Conservation (phyloP, 2,888 invertebrate genomes). For the Podotricha telesiphe region DNA sequence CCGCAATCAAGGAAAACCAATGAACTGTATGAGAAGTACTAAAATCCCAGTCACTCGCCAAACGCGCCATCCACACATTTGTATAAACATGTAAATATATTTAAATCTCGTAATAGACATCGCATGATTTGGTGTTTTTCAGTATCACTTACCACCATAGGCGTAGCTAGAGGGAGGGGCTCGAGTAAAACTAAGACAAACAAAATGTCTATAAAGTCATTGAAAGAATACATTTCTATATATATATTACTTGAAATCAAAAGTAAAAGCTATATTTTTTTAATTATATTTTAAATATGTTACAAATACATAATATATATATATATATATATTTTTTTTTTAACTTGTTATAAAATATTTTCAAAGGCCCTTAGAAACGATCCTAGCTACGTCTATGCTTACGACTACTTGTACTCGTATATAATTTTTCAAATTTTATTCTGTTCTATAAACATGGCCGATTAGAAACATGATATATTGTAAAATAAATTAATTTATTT, state of each 20-base stretch:
- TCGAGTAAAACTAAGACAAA: neutral
- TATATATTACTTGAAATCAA: too few relatives aligned
- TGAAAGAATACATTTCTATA: neutral
- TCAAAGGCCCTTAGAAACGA: neutral
- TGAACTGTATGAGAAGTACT: constrained; percentile 62
- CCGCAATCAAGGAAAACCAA: constrained; percentile 33
- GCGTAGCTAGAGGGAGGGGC: constrained; percentile 17
- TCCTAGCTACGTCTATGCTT: constrained; percentile 41
- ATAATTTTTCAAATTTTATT: constrained; percentile 42
- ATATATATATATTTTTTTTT: too few relatives aligned
- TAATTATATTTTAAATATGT: too few relatives aligned
- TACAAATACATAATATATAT: too few relatives aligned
- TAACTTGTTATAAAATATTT: too few relatives aligned
- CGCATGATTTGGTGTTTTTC: constrained; percentile 48
- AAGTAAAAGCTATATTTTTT: too few relatives aligned
- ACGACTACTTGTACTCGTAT: constrained; percentile 50
- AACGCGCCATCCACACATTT: constrained; percentile 40
- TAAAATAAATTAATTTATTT: neutral
- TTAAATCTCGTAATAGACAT: constrained; percentile 48
- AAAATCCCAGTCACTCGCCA: constrained; percentile 45
- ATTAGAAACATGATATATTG: constrained; percentile 1
- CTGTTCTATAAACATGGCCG: constrained; percentile 5
- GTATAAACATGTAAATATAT: constrained; percentile 53
- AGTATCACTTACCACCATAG: constrained; percentile 35
- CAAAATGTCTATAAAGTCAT: neutral